phyloP scores from a whole-genome alignment of 2,113 vertebrate species.

The Abramis brama region DNA sequence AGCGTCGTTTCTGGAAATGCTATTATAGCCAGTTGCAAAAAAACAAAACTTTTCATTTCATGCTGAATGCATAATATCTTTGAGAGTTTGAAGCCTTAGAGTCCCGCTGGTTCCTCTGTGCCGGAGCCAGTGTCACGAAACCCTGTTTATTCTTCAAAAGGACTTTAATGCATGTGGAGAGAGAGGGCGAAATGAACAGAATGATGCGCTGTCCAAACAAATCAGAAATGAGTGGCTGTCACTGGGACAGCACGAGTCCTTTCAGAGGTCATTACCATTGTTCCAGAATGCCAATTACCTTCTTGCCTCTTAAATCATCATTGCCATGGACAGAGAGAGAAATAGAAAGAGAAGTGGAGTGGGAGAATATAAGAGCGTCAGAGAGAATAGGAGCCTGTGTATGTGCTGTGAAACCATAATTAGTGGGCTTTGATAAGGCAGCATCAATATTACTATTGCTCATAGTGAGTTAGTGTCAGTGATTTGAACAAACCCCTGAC shows the following conservation, averaged over 20 bases:
- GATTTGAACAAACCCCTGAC: neutral
- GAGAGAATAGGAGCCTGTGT: neutral
- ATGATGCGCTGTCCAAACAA: slow-evolving; percentile 57
- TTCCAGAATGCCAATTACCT: slow-evolving; percentile 46
- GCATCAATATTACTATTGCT: neutral
- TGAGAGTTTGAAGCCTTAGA: neutral
- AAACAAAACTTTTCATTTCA: neutral
- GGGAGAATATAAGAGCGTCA: neutral
- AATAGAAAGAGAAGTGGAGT: slow-evolving; percentile 15
- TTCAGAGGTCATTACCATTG: slow-evolving; percentile 50
- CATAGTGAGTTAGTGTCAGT: neutral
- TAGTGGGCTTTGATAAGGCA: neutral
- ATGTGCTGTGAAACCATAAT: neutral
- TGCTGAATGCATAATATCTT: neutral
- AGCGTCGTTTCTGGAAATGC: neutral
- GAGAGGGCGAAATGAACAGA: slow-evolving; percentile 53
- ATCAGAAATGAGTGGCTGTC: slow-evolving; percentile 55
- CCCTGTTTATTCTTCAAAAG: slow-evolving; percentile 16
- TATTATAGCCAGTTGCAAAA: neutral
- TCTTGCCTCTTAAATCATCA: slow-evolving; percentile 59
- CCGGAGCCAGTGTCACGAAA: neutral
- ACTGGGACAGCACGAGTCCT: slow-evolving; percentile 24
- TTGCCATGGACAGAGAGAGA: slow-evolving; percentile 43
- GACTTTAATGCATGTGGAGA: neutral
- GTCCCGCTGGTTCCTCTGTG: too few species aligned